Evolutionary conservation across 2,888 invertebrate genomes (phyloP).

Genomic region (Eupithecia subumbrata): DNA sequence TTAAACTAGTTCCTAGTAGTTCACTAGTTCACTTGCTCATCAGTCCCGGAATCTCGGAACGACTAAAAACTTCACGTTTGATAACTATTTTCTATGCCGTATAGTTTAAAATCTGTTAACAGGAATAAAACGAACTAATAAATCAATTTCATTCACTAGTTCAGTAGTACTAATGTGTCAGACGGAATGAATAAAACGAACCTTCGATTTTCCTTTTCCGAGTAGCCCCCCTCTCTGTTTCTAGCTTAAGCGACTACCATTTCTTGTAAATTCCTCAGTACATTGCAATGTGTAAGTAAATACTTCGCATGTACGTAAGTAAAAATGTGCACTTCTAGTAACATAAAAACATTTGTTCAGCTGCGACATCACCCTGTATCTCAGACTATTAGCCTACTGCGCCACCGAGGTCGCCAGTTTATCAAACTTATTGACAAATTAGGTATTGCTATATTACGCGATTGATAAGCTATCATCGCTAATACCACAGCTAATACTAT

Average conservation of each 20-base stretch:
- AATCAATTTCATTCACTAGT: too few relatives aligned
- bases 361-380: neutral
- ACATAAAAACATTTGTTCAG: neutral
- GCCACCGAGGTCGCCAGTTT: slow-evolving; percentile 1
- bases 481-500: slow-evolving; percentile 18
- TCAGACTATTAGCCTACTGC: neutral
- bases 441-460: slow-evolving; percentile 15
- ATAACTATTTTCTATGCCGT: too few relatives aligned
- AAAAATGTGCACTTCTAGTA: neutral
- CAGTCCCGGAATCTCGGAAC: too few relatives aligned
- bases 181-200: too few relatives aligned
- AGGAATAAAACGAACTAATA: too few relatives aligned
- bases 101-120: too few relatives aligned
- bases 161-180: too few relatives aligned
- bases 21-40: too few relatives aligned
- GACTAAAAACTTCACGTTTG: too few relatives aligned
- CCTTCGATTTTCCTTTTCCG: too few relatives aligned
- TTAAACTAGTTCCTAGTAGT: too few relatives aligned
- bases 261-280: neutral
- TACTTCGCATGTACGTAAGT: neutral
- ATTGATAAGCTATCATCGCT: slow-evolving; percentile 12
- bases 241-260: neutral
- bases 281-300: neutral
- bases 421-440: slow-evolving; percentile 15
- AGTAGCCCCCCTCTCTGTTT: too few relatives aligned